Evolutionary conservation across 2,888 invertebrate species (phyloP), one percentile per base, ranked within the genome.

Genomic region (Lutraria lutraria): DNA sequence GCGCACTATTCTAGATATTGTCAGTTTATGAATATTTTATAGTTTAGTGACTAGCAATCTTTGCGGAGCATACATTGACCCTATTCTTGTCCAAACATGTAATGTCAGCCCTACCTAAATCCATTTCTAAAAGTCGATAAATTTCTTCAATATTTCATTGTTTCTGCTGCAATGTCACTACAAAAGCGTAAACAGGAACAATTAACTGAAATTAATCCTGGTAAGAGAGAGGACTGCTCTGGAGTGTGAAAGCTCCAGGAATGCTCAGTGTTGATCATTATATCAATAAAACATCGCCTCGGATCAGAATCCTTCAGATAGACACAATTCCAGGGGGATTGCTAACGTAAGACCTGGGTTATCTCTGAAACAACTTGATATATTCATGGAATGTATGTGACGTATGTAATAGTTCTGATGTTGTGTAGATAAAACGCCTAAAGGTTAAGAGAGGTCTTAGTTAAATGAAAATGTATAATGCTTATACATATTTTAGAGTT

Each of bases 161-260:
- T 76, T 76, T 76, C 16, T 25, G 29, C 76, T 15, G 72, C 29
- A 15, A 29, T 72, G 72, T 72, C 72, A 31, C 72, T 19, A 72
- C 31, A 4, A 31, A 31, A 76, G 29, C 76, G 34, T 34, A 76
- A 76, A 76, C 76, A 31, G 76, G 31, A 76, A 25, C 76, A 76
- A 76, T 76, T 76, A 76, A 76, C 76, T 76, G 76, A 76, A 76
- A 76, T 76, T 76, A 76, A 76, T 76, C 31, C 76, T 76, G 76
- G 31, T 76, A 31, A 76, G 76, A 31, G 31, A 6, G 31, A 31
- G 31, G 31, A 76, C 31, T 31, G 76, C 15, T 34, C 16, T 31
- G 8, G 34, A 34, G 76, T 76, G 76, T 31, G 29, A 76, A 76
- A 31, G 34, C 16, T 19, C 13, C 29, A 19, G 16, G 31, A 6